Evolutionary conservation across 2,888 invertebrate species (phyloP).

Genomic region (Perdita meconis): DNA sequence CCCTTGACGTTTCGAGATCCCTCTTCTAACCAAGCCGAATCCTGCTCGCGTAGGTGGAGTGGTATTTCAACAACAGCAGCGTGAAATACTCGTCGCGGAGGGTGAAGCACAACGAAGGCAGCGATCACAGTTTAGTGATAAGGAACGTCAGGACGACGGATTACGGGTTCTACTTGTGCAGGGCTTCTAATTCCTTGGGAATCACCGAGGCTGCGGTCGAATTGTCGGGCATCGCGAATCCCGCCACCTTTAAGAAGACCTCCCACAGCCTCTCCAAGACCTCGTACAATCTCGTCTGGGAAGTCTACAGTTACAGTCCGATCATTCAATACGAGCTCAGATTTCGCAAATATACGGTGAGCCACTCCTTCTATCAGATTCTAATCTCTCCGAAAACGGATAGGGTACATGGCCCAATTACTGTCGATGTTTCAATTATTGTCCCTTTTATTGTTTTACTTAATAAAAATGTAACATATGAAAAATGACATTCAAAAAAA

Average conservation of each 20-base stretch:
- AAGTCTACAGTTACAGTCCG: conserved; percentile 92
- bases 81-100: conserved; percentile 75
- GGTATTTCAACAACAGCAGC: conserved; percentile 78
- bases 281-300: conserved; percentile 91
- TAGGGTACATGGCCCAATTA: too few relatives aligned
- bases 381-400: too few relatives aligned
- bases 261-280: conserved; percentile 84
- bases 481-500: too few relatives aligned
- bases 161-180: conserved; percentile 92
- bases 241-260: conserved; percentile 89
- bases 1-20: not conserved
- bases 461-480: too few relatives aligned
- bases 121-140: conserved; percentile 88
- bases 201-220: conserved; percentile 89
- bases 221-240: conserved; percentile 90
- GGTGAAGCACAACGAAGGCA: conserved; percentile 85
- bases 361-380: too few relatives aligned
- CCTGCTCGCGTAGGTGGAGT: conserved; percentile 79
- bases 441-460: too few relatives aligned
- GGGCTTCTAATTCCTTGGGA: conserved; percentile 91
- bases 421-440: too few relatives aligned
- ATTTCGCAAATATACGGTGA: conserved; percentile 83
- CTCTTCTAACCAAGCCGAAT: not conserved
- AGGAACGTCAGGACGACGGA: conserved; percentile 88
- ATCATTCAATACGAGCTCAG: conserved; percentile 89